phyloP scores from a whole-genome alignment of 2,797 vertebrate species.

The Tarsius wallacei region DNA sequence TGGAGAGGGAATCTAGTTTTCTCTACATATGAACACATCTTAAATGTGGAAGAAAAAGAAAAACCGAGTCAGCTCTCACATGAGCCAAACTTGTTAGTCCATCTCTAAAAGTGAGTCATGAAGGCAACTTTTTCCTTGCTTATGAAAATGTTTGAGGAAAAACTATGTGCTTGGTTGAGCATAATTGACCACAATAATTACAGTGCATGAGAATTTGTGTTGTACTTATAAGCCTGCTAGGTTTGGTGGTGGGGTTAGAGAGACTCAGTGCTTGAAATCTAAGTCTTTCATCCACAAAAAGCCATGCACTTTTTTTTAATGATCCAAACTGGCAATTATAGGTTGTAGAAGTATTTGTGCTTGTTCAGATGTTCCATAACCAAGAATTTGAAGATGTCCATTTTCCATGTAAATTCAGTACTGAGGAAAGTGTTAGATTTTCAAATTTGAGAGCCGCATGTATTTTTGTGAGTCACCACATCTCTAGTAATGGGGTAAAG shows the following conservation, averaged over 20 bases:
- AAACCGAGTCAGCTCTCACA: conserved; percentile 61
- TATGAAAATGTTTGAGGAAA: conserved; percentile 85
- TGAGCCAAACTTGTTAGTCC: conserved; percentile 75
- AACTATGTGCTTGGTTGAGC: conserved; percentile 87
- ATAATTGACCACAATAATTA: conserved; percentile 89
- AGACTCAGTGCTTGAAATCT: conserved; percentile 79
- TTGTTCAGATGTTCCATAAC: conserved; percentile 84
- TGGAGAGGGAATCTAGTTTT: conserved; percentile 16
- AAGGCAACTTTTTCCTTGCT: conserved; percentile 77
- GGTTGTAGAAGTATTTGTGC: conserved; percentile 73
- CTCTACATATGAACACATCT: conserved; percentile 8
- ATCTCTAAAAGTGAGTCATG: conserved; percentile 68
- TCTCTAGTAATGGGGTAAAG: background rate
- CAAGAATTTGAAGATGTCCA: conserved; percentile 53
- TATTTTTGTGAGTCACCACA: conserved; percentile 57
- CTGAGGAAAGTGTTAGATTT: conserved; percentile 12
- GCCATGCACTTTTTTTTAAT: conserved; percentile 74
- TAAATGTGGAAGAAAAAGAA: conserved; percentile 40
- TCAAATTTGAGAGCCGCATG: background rate
- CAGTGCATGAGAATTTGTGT: conserved; percentile 81
- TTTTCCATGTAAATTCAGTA: conserved; percentile 56
- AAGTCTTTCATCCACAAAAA: conserved; percentile 88
- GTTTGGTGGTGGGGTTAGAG: conserved; percentile 72
- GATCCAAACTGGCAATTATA: conserved; percentile 78
- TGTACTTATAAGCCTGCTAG: conserved; percentile 87